Evolutionary conservation across 1,140 invertebrate genomes (phyloP), one percentile per base, ranked within the genome.

Genomic region (Plutomurus gul): DNA sequence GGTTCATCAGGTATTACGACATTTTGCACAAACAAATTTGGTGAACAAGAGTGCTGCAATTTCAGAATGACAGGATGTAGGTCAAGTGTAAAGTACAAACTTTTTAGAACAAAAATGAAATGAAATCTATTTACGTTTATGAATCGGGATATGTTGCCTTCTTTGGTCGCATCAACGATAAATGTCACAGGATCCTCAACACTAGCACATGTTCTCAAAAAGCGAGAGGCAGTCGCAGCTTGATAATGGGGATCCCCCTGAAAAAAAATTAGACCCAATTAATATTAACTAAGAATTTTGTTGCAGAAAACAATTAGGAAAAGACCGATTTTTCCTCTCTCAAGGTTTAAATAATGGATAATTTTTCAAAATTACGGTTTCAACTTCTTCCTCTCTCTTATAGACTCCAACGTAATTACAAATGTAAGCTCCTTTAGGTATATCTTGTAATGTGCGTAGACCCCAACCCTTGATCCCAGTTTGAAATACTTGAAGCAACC

Each of bases 361-460:
- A 30, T 40, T 20, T 47, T 33, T 20, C 11, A 33, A 11, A 27
- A 5, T 47, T 47, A 49, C 33, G 18, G 39, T 39, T 4, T 76
- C 8, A 16, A 33, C 33, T 56, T 76, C 36, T 13, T n/a, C 0
- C 11, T 3, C n/a, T 2, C 8, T 1, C 7, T 51, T 56, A 3
- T 60, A 4, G 1, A 36, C 10, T 37, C 75, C 75, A 11, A 39
- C 51, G 40, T 56, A 76, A 56, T 43, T 60, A 18, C 75, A 76
- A 30, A 76, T n/a, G 27, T 60, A 76, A 7, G 47, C 27, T 30
- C 75, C 75, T 16, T 39, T 20, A 13, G 75, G 75, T 37, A 76
- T 76, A 33, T 76, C 75, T 20, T 76, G 75, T 18, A 76, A 22
- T 4, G 75, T 47, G 18, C 75, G 20, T 20, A 76, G 18, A 22